Evolutionary conservation across 2,888 invertebrate genomes (phyloP), one percentile per base, ranked within the genome.

Genomic region (Ctenicera cuprea): DNA sequence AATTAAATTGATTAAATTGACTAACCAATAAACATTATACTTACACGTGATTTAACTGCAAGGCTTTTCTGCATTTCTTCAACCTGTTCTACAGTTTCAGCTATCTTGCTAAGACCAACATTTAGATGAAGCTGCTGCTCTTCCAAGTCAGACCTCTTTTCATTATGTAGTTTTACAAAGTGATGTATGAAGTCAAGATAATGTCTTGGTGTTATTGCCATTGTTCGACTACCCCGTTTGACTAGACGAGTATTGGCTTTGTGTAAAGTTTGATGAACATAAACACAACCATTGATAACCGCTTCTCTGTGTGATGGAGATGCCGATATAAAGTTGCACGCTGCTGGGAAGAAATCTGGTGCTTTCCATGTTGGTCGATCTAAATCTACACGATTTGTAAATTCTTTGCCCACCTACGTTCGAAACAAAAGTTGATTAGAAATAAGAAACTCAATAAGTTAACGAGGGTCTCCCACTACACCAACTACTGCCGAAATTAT

Each of bases 151-250:
- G 97, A 96, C 45, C 99, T 93, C 87, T 99, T 99, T 87, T 99
- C 99, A 79, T 96, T 95, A 88, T 98, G 97, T 76, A 99, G 87
- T 85, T 98, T 98, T 50, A 98, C 99, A 90, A 98, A 99, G 89
- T 99, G 99, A 87, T 98, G 96, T 84, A 99, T 99, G 85, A 99
- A 99, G 88, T 99, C 99, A 71, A 99, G 89, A 88, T 98, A 99
- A 88, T 99, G 99, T 72, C 95, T 90, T 3, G 99, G 99, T 9
- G 99, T 99, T 76, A 99, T 97, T 16, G 98, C 97, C 95, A 97
- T 98, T 14, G 97, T 97, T 74, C 98, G 91, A 77, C 96, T 95
- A 43, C 98, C 98, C 57, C 98, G 91, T 87, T 97, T 98, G 5
- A 94, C 93, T 66, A 99, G 90, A 65, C 97, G 90, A 0, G 94